Evolutionary conservation across 2,113 vertebrate genomes (phyloP).

Genomic region (Symphodus melops): DNA sequence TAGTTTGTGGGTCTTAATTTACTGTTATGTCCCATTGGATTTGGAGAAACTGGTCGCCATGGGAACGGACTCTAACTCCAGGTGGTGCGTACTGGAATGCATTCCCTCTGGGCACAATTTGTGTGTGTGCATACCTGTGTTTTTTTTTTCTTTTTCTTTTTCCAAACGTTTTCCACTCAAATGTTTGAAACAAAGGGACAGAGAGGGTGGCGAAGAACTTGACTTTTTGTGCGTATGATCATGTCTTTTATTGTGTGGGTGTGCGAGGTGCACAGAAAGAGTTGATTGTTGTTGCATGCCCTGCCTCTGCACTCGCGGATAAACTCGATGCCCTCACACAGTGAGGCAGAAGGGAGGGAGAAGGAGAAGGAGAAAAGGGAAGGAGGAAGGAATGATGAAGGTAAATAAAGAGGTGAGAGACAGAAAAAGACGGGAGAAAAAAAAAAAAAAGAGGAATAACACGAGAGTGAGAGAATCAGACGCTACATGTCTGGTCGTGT

Average conservation of each 20-base stretch:
- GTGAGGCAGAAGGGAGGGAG: constrained; percentile 60
- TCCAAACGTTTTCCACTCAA: constrained; percentile 42
- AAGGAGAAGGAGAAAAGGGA: constrained; percentile 47
- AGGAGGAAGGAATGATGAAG: constrained; percentile 50
- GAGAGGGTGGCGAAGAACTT: constrained; percentile 45
- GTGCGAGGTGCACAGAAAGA: constrained; percentile 28
- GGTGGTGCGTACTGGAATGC: constrained; percentile 76
- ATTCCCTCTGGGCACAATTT: constrained; percentile 58
- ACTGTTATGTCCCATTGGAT: constrained; percentile 48
- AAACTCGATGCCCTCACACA: constrained; percentile 75
- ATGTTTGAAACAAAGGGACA: constrained; percentile 59
- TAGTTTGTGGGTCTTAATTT: constrained; percentile 39
- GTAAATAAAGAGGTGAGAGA: constrained; percentile 54
- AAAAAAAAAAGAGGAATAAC: constrained; percentile 15
- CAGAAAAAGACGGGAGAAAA: constrained; percentile 34
- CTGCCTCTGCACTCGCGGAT: constrained; percentile 63
- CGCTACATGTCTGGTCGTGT: constrained; percentile 73
- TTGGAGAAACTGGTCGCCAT: constrained; percentile 63
- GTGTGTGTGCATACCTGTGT: constrained; percentile 46
- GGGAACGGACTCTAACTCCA: constrained; percentile 67
- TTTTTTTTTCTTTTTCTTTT: constrained; percentile 44
- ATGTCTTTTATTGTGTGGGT: constrained; percentile 21
- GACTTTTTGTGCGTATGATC: constrained; percentile 43
- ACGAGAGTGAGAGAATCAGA: constrained; percentile 45
- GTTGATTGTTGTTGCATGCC: constrained; percentile 65